phyloP scores from a whole-genome alignment of 1,140 invertebrate genomes.

The Drosophila murphyi region DNA sequence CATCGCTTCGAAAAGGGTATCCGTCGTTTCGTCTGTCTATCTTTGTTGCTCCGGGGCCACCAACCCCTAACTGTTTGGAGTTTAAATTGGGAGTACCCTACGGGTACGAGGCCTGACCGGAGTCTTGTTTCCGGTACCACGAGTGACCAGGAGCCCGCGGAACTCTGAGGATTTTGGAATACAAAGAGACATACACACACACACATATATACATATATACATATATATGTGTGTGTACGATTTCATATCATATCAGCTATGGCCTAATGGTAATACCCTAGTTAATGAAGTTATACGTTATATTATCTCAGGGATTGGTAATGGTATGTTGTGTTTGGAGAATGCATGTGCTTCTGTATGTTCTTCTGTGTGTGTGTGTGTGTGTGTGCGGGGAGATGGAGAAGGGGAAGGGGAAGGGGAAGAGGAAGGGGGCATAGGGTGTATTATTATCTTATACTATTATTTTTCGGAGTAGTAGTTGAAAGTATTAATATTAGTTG shows the following conservation, averaged over 20 bases:
- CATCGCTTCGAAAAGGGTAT: not conserved
- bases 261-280: constrained; percentile 43
- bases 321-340: not conserved
- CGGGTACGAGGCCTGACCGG: not conserved
- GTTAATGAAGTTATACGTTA: constrained; percentile 27
- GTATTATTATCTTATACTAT: constrained; percentile 31
- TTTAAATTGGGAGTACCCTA: constrained; percentile 2
- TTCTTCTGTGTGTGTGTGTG: constrained; percentile 1
- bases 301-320: constrained; percentile 14
- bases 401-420: too few relatives aligned
- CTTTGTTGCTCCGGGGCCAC: too few relatives aligned
- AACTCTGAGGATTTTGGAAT: constrained; percentile 27
- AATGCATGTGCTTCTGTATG: constrained; percentile 1
- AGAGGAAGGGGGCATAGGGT: not conserved
- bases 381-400: not conserved
- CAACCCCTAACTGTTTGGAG: not conserved
- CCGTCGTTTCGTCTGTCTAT: not conserved
- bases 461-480: constrained; percentile 50
- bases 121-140: not conserved
- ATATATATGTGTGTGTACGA: not conserved
- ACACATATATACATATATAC: constrained; percentile 9
- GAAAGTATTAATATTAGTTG: constrained; percentile 53
- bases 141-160: not conserved
- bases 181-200: constrained; percentile 28
- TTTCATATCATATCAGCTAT: constrained; percentile 31